These are phyloP conservation scores for Carollia perspicillata DNA, from an alignment of 2,113 vertebrate species.

Conservation along the genomic window DNA sequence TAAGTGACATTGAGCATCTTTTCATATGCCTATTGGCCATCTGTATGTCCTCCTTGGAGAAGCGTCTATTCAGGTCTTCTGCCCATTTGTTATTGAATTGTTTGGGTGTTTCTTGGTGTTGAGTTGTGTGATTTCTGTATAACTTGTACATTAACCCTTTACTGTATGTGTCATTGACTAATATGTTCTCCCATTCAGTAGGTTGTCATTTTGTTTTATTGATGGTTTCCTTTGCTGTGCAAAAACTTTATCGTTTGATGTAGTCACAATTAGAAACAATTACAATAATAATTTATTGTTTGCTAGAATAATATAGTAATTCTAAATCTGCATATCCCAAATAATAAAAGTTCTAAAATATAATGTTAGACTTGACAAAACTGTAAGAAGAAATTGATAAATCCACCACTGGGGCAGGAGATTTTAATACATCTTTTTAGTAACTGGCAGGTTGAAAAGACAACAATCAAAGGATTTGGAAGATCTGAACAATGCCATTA, in stretches of 20 bases:
- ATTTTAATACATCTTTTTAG: not conserved
- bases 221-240: not conserved
- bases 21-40: not conserved
- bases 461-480: not conserved
- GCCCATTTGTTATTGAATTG: not conserved
- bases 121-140: not conserved
- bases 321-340: not conserved
- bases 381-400: not conserved
- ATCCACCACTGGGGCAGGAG: not conserved
- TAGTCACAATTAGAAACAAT: not conserved
- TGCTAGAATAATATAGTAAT: not conserved
- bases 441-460: not conserved
- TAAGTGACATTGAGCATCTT: not conserved
- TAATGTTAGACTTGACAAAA: slow-evolving; percentile 15
- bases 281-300: not conserved
- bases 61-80: not conserved
- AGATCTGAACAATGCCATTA: not conserved
- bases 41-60: not conserved
- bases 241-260: not conserved
- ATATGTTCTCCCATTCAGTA: not conserved
- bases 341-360: not conserved
- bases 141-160: not conserved
- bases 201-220: not conserved
- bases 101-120: not conserved
- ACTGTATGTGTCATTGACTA: not conserved